Conservation (phyloP, 2,888 invertebrate species). For the Morpho deidamia region DNA sequence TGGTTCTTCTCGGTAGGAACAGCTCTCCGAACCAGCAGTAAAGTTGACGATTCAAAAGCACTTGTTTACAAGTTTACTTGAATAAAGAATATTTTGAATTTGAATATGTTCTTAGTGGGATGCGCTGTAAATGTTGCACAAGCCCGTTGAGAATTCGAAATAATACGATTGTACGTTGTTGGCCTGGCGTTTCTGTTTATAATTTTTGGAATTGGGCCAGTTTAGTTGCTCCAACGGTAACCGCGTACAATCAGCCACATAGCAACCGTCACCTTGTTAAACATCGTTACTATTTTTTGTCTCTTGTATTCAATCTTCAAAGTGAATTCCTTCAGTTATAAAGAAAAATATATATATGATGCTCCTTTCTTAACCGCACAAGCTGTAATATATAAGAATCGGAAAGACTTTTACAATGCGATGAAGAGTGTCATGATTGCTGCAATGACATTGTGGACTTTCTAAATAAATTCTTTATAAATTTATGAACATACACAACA, state of each 20-base stretch:
- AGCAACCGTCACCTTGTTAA: conserved; percentile 23
- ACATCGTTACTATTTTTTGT: conserved; percentile 1
- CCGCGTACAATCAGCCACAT: conserved; percentile 30
- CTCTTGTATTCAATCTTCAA: conserved; percentile 1
- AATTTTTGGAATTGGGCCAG: conserved; percentile 42
- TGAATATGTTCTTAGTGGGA: background rate
- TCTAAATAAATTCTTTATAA: too few relatives aligned
- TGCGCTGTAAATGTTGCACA: background rate
- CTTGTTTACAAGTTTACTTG: too few relatives aligned
- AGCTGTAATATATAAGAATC: too few relatives aligned
- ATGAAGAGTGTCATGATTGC: too few relatives aligned
- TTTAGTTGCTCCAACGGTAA: conserved; percentile 28
- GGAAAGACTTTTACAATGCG: too few relatives aligned
- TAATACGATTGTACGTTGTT: conserved; percentile 15
- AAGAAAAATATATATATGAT: background rate
- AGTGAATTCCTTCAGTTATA: background rate
- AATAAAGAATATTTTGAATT: too few relatives aligned
- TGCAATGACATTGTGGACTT: too few relatives aligned
- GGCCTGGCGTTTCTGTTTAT: conserved; percentile 25
- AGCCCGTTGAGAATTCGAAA: conserved; percentile 20
- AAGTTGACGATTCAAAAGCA: too few relatives aligned
- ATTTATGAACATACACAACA: too few relatives aligned
- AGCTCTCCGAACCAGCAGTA: too few relatives aligned
- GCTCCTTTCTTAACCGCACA: too few relatives aligned
- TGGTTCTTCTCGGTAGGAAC: too few relatives aligned